Base-by-base conservation (phyloP, 1,140 invertebrate genomes). In the Camponotus floridanus region DNA sequence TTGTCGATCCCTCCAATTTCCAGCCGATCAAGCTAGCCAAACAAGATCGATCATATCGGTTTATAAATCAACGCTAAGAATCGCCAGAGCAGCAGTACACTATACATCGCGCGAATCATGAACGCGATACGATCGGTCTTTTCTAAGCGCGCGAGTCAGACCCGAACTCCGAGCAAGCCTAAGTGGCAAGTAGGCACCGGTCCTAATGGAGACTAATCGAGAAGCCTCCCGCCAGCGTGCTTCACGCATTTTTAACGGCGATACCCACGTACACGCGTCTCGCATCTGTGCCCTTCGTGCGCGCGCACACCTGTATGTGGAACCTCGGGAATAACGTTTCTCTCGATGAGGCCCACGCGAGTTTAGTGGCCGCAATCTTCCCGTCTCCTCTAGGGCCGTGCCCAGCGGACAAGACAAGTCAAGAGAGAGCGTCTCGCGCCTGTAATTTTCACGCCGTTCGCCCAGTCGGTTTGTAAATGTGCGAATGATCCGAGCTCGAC, bases 401-500 rank as follows among this genome's bases (percentile, higher is more conserved):
- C 91, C 88, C 86, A 89, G 81, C 88, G 71, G 71, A 90, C 85
- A 87, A 86, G 89, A 89, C 85, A 87, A 86, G 78, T 18, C 61
- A 67, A 64, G 64, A 71, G 48, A 68, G 76, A 76, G 86, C 68
- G 76, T 81, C 81, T 86, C 87, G 87, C 81, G 88, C 86, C 92
- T 91, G 91, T 93, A 94, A 95, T 95, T 94, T 94, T 94, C 93
- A 94, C 94, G 92, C 93, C 92, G 92, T 94, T 93, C 91, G 88
- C 26, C 85, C 90, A 93, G 87, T 93, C 91, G 90, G 89, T 87
- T 92, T 92, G 93, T 91, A 94, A 94, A 94, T 92, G 92, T 93
- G 92, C 91, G 92, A 92, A 93, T 92, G 91, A 93, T 93, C 26
- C 26, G 26, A 93, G 93, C 86, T 88, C 64, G 76, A 78, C n/a